Percentiles rank a stretch among this genome's conserved stretches.
Evolutionary conservation across 2,113 vertebrate species (phyloP).

Genomic region (Larimichthys crocea): DNA sequence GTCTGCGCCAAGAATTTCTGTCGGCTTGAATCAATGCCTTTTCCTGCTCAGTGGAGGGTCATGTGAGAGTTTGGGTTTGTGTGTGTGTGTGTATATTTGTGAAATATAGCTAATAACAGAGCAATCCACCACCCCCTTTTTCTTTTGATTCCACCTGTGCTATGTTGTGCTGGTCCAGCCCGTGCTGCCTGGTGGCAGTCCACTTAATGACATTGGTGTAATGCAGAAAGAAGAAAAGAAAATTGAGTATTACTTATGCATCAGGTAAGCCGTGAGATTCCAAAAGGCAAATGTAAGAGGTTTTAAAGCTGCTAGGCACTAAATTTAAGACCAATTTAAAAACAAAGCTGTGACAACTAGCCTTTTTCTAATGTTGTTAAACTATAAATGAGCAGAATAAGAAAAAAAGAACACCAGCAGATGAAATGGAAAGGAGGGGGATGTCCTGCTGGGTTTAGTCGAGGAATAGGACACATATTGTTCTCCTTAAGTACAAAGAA

Average conservation of each 20-base stretch:
- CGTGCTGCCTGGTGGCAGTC: neutral
- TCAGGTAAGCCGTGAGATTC: slow-evolving; percentile 9
- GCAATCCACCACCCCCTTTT: neutral
- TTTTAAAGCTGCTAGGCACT: slow-evolving; percentile 16
- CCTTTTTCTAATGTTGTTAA: neutral
- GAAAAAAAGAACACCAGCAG: neutral
- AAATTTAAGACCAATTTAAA: slow-evolving; percentile 2
- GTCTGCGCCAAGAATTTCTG: slow-evolving; percentile 71
- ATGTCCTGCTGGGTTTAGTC: neutral
- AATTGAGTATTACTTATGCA: slow-evolving; percentile 6
- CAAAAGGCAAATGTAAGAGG: slow-evolving; percentile 9
- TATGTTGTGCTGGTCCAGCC: neutral
- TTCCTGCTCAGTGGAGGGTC: slow-evolving; percentile 61
- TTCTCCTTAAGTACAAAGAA: neutral
- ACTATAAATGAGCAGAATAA: neutral
- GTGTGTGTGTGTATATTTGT: slow-evolving; percentile 10
- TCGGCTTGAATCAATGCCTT: slow-evolving; percentile 67
- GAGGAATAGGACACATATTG: neutral
- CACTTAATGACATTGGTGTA: neutral
- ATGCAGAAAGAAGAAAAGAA: slow-evolving; percentile 2
- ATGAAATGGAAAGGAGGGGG: neutral
- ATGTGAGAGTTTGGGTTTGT: slow-evolving; percentile 45
- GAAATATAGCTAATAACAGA: slow-evolving; percentile 66
- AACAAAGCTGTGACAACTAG: slow-evolving; percentile 14
- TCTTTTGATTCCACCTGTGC: neutral